Conservation (phyloP, 2,113 vertebrate genomes). For the Lucifuga dentata region DNA sequence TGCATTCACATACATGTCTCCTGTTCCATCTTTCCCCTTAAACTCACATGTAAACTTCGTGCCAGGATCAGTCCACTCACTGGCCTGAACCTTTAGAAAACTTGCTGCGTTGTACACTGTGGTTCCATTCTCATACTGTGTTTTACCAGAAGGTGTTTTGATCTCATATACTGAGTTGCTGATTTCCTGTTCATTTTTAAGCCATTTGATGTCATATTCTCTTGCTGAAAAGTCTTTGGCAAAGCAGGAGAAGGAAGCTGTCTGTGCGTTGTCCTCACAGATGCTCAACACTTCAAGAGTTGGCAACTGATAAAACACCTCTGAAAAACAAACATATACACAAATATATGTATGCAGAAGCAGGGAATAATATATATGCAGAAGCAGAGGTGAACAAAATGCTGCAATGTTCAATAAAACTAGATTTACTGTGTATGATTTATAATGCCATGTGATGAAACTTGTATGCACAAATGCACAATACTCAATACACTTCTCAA, state of each 20-base stretch:
- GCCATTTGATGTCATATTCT: constrained; percentile 63
- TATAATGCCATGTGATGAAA: background rate
- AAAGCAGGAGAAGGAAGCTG: constrained; percentile 70
- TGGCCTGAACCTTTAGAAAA: constrained; percentile 30
- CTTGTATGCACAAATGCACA: background rate
- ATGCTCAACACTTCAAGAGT: constrained; percentile 46
- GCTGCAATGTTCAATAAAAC: background rate
- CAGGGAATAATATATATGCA: constrained; percentile 44
- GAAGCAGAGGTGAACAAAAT: constrained; percentile 23
- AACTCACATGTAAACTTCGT: constrained; percentile 60
- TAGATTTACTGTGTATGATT: background rate
- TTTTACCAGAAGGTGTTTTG: background rate
- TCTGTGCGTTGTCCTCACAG: background rate
- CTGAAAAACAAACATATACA: constrained; percentile 78
- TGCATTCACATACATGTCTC: too few species aligned
- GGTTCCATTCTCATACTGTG: rapidly evolving
- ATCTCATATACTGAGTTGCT: background rate
- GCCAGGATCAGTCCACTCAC: rapidly evolving
- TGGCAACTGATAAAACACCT: background rate
- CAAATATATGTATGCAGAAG: constrained; percentile 69
- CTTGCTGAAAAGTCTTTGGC: constrained; percentile 76
- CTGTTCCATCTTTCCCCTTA: background rate
- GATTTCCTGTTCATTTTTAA: background rate
- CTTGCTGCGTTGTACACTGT: constrained; percentile 48
- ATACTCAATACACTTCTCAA: background rate